Evolutionary conservation across 2,797 vertebrate genomes (phyloP).

Genomic region (Hemibagrus guttatus): DNA sequence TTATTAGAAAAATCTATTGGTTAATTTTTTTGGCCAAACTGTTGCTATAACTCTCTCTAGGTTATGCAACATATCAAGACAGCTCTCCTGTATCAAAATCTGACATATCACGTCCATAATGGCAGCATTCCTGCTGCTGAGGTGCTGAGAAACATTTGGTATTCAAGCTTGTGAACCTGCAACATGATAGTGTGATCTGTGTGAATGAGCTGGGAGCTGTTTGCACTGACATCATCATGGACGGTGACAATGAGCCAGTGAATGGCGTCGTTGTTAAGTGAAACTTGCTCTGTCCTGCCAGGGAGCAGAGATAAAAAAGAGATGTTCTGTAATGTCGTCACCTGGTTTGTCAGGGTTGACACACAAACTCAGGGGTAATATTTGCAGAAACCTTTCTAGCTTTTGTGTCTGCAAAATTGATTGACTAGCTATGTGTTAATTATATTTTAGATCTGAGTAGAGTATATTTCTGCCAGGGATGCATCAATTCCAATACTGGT

Average conservation of each 20-base stretch:
- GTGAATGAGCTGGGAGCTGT: constrained; percentile 19
- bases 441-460: too few relatives aligned
- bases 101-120: background rate
- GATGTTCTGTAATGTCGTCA: background rate
- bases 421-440: too few relatives aligned
- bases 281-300: background rate
- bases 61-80: background rate
- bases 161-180: constrained; percentile 36
- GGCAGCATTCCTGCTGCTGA: background rate
- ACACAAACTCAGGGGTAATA: background rate
- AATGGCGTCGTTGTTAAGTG: constrained; percentile 7
- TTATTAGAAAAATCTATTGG: background rate
- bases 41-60: background rate
- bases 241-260: background rate
- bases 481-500: background rate
- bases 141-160: constrained; percentile 15
- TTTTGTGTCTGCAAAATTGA: background rate
- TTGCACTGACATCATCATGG: constrained; percentile 40
- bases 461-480: background rate
- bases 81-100: background rate
- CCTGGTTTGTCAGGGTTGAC: background rate
- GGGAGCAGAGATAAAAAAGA: background rate
- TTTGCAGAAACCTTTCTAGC: background rate
- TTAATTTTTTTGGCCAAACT: background rate
- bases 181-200: constrained; percentile 40